Evolutionary conservation across 2,797 vertebrate species (phyloP).

Genomic region (Parauchenoglanis ngamensis): DNA sequence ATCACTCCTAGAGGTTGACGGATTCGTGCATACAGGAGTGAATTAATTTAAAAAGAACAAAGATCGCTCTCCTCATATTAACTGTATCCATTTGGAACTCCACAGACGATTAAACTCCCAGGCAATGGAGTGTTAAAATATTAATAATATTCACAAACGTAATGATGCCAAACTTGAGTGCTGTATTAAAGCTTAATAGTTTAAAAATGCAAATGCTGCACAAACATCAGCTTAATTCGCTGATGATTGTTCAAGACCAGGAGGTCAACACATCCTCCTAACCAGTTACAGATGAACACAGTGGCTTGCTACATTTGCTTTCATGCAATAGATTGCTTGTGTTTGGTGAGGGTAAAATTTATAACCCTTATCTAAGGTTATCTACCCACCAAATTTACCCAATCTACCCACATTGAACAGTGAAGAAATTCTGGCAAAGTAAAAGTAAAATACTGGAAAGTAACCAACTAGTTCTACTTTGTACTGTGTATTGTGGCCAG

Average conservation of each 20-base stretch:
- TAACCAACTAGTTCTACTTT: neutral
- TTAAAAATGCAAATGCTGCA: neutral
- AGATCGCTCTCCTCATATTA: neutral
- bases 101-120: neutral
- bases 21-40: neutral
- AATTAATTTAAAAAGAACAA: neutral
- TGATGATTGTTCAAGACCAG: neutral
- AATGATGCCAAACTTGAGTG: neutral
- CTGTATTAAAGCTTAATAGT: neutral
- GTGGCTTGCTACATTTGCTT: neutral
- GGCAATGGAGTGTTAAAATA: neutral
- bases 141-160: neutral
- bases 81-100: neutral
- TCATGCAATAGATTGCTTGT: neutral
- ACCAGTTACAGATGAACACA: neutral
- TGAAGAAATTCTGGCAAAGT: neutral
- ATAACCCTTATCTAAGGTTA: neutral
- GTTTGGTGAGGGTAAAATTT: neutral
- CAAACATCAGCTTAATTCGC: neutral
- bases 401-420: too few species aligned
- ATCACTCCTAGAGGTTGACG: neutral
- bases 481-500: neutral
- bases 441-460: neutral
- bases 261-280: too few species aligned
- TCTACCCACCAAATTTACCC: neutral